Evolutionary conservation across 2,888 invertebrate genomes (phyloP).

Genomic region (Frankliniella intonsa): DNA sequence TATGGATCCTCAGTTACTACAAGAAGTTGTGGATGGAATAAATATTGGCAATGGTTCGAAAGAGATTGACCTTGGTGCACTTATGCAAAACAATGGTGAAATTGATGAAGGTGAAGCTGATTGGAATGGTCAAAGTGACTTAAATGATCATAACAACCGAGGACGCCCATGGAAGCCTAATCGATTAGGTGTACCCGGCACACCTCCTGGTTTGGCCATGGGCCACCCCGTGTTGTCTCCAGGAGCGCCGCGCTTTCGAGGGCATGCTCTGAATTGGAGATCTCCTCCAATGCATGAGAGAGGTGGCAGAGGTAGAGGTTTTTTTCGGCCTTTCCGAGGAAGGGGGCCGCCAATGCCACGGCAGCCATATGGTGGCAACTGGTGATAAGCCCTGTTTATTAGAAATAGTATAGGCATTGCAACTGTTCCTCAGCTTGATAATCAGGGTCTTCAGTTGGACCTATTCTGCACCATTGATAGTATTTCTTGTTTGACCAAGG

Average conservation of each 20-base stretch:
- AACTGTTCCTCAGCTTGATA: background rate
- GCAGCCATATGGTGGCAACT: background rate
- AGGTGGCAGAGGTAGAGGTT: background rate
- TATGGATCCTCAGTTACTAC: conserved; percentile 1
- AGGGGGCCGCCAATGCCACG: background rate
- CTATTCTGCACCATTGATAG: background rate
- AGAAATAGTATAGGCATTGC: too few relatives aligned
- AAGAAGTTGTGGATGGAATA: background rate
- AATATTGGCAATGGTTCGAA: background rate
- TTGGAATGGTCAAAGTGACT: conserved; percentile 11
- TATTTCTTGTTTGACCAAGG: conserved; percentile 17
- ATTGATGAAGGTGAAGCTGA: background rate
- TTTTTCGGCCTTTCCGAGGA: background rate
- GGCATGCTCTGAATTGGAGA: background rate
- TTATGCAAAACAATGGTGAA: background rate
- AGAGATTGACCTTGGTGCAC: background rate
- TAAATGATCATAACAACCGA: background rate
- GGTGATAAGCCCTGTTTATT: background rate
- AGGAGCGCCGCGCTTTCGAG: background rate
- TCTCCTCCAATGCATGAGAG: background rate
- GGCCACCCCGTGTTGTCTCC: background rate
- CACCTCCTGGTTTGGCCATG: background rate
- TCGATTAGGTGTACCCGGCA: background rate
- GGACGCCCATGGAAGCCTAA: background rate
- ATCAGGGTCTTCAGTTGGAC: background rate